Conservation (phyloP, 1,140 invertebrate genomes). For the Phymastichus coffea region DNA sequence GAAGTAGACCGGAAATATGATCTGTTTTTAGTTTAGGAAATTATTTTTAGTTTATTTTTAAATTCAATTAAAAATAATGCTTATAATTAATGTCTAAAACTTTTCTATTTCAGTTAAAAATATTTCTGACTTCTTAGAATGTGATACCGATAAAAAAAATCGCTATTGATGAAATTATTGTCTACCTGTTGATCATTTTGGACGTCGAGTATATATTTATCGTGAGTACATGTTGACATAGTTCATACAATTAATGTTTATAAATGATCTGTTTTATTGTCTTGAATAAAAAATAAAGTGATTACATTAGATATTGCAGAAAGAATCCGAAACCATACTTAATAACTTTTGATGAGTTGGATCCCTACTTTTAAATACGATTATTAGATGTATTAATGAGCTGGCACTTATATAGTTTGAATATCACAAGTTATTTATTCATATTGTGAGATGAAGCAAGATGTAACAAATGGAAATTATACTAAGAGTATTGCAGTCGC, state of each 20-base stretch:
- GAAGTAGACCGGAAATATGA: slow-evolving; percentile 85
- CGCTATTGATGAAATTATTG: slow-evolving; percentile 92
- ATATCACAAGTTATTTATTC: slow-evolving; percentile 91
- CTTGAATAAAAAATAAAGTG: slow-evolving; percentile 97
- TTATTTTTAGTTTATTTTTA: too few species aligned
- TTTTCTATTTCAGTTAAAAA: slow-evolving; percentile 73
- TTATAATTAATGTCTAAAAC: not conserved
- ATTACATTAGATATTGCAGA: slow-evolving; percentile 96
- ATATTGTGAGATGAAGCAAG: slow-evolving; percentile 87
- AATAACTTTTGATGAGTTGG: slow-evolving; percentile 94
- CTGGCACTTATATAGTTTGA: slow-evolving; percentile 85
- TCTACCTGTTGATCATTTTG: slow-evolving; percentile 91
- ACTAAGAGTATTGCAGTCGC: slow-evolving; percentile 89
- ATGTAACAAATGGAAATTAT: slow-evolving; percentile 83
- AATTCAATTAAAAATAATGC: not conserved
- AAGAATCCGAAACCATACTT: slow-evolving; percentile 97
- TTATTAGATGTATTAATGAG: slow-evolving; percentile 96
- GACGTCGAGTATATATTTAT: slow-evolving; percentile 90
- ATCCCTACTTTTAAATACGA: slow-evolving; percentile 94
- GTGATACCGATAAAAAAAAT: slow-evolving; percentile 92
- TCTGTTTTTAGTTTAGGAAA: slow-evolving; percentile 68
- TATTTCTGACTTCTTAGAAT: slow-evolving; percentile 92
- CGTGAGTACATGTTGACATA: slow-evolving; percentile 58
- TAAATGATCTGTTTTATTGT: slow-evolving; percentile 54
- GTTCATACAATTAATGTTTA: not conserved